Evolutionary conservation across 2,113 vertebrate genomes (phyloP), one percentile per base, ranked within the genome.

Genomic region (Eudyptes chrysolophus): DNA sequence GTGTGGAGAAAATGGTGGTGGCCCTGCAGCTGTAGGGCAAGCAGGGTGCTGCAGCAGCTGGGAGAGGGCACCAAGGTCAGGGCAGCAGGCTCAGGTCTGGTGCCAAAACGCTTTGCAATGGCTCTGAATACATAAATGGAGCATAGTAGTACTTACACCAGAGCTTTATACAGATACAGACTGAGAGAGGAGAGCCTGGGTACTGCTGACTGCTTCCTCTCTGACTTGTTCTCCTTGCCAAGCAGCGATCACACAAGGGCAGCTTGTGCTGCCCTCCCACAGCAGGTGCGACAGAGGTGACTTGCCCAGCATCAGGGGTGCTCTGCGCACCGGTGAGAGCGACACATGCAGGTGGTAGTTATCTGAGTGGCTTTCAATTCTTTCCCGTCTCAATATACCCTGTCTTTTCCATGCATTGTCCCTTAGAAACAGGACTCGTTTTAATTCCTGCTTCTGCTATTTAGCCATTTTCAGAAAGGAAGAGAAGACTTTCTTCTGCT

Each of bases 321-420:
- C 29, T 46, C 52, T 25, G 68, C 1, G 3, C 0, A 0, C 25
- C 2, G 1, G 4, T 12, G 22, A n/a, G 21, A 40, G 57, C 10
- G 3, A 44, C 1, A 5, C 15, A 38, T 12, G 7, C 27, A 32
- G 29, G 44, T 17, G 38, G 13, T 14, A 36, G 16, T 42, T 78
- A 27, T 14, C 52, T 1, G 4, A 26, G n/a, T 6, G 5, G 52
- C 46, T 54, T 75, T 58, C 25, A 40, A 5, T 51, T 61, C 72
- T 42, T 62, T 51, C 32, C 54, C n/a, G 68, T 91, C 58, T 55
- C 20, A 34, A 12, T 22, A 42, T 19, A 13, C 17, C 32, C 48
- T 62, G 60, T 27, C n/a, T 60, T 91, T 84, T 14, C 29, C 29
- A 51, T 5, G 38, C 19, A 9, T 21, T 27, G 11, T 46, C n/a